Evolutionary conservation across 2,797 vertebrate genomes (phyloP).

Genomic region (Falco concolor): DNA sequence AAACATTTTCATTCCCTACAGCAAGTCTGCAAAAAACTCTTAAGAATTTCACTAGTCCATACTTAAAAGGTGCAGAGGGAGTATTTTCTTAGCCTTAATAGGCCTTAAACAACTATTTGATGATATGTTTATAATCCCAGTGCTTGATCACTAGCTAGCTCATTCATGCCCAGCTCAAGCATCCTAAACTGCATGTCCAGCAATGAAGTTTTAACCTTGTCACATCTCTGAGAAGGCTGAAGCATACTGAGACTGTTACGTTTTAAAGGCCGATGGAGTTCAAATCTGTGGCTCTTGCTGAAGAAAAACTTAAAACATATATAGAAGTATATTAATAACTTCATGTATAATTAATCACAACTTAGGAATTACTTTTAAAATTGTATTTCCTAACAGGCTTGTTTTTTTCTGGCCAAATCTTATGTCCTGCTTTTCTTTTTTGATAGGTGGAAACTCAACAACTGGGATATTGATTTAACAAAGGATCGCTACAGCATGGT

Average conservation of each 20-base stretch:
- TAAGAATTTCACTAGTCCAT: not conserved
- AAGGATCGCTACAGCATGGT: constrained; percentile 83
- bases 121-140: not conserved
- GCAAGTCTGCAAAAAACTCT: not conserved
- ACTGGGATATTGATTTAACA: constrained; percentile 80
- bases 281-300: not conserved
- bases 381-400: not conserved
- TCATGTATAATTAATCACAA: not conserved
- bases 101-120: not conserved
- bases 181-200: not conserved
- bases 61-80: not conserved
- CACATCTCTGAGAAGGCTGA: not conserved
- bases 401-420: not conserved
- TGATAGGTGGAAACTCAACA: constrained; percentile 86
- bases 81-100: not conserved
- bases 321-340: not conserved
- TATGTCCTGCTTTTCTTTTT: constrained; percentile 4
- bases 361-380: not conserved
- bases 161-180: not conserved
- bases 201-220: not conserved
- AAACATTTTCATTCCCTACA: not conserved
- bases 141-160: not conserved
- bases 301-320: not conserved
- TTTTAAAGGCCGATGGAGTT: not conserved
- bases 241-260: not conserved